Conservation (phyloP, 2,888 invertebrate genomes). For the Teleogryllus oceanicus region DNA sequence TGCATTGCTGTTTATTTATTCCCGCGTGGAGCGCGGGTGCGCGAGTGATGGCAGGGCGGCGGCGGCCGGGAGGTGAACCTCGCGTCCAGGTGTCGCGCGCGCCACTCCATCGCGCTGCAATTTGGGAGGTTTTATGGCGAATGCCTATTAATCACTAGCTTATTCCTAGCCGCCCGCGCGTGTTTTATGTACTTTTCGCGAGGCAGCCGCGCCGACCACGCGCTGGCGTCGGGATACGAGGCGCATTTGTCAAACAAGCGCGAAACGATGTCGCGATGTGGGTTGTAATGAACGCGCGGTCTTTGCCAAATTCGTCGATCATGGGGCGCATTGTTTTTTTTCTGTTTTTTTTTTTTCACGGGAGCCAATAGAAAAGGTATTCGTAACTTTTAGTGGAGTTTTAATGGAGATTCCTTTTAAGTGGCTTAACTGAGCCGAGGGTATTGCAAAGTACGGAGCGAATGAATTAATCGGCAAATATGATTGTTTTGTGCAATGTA, state of each 20-base stretch:
- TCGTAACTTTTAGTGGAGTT: background rate
- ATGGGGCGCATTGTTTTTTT: background rate
- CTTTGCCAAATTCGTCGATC: background rate
- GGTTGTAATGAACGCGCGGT: background rate
- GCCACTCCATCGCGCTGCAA: background rate
- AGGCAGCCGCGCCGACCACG: background rate
- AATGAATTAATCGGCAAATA: background rate
- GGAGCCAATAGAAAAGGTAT: constrained; percentile 1
- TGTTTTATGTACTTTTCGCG: background rate
- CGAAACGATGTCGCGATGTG: background rate
- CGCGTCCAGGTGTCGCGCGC: background rate
- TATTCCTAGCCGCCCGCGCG: background rate
- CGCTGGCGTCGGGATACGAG: background rate
- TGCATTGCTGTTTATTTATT: constrained; percentile 18
- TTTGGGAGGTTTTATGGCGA: background rate
- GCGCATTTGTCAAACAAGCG: constrained; percentile 1
- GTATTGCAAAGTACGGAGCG: background rate
- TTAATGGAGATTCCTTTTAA: background rate
- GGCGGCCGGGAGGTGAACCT: background rate
- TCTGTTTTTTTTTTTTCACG: no score
- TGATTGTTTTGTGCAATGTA: background rate
- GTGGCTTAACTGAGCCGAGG: background rate
- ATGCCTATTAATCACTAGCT: background rate
- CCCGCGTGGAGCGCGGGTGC: background rate
- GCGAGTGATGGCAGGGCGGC: background rate